phyloP scores from a whole-genome alignment of 2,797 vertebrate genomes.

The Betta splendens region DNA sequence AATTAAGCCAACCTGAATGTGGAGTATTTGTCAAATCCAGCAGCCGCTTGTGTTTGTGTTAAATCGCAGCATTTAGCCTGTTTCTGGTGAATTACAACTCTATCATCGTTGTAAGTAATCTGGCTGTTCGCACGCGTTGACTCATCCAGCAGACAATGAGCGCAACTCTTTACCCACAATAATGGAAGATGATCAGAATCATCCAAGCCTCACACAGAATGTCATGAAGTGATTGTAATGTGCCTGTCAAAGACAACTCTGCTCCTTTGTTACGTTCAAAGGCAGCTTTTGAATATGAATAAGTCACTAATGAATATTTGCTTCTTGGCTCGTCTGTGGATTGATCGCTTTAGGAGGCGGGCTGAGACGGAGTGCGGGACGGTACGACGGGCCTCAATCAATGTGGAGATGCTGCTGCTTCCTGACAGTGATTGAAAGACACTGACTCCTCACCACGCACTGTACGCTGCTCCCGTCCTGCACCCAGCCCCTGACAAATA shows the following conservation, averaged over 20 bases:
- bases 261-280: slow-evolving; percentile 65
- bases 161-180: slow-evolving; percentile 49
- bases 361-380: slow-evolving; percentile 56
- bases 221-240: slow-evolving; percentile 59
- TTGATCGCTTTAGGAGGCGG: slow-evolving; percentile 75
- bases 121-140: slow-evolving; percentile 25
- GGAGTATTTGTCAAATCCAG: slow-evolving; percentile 31
- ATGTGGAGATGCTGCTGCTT: slow-evolving; percentile 50
- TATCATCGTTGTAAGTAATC: slow-evolving; percentile 46
- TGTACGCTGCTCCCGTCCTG: slow-evolving; percentile 60
- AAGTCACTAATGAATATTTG: slow-evolving; percentile 79
- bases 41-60: slow-evolving; percentile 32
- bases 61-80: slow-evolving; percentile 7
- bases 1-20: slow-evolving; percentile 1
- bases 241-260: slow-evolving; percentile 62
- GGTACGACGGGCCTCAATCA: slow-evolving; percentile 63
- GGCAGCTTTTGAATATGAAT: slow-evolving; percentile 73
- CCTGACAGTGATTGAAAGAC: slow-evolving; percentile 78
- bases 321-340: slow-evolving; percentile 58
- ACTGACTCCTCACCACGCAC: slow-evolving; percentile 60
- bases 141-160: slow-evolving; percentile 45
- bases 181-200: slow-evolving; percentile 66
- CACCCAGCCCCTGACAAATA: slow-evolving; percentile 69
- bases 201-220: slow-evolving; percentile 55
- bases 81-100: slow-evolving; percentile 24